Percentiles rank a stretch among this genome's conserved stretches.
Evolutionary conservation across 1,140 invertebrate species (phyloP).

Genomic region (Mamestra configurata): DNA sequence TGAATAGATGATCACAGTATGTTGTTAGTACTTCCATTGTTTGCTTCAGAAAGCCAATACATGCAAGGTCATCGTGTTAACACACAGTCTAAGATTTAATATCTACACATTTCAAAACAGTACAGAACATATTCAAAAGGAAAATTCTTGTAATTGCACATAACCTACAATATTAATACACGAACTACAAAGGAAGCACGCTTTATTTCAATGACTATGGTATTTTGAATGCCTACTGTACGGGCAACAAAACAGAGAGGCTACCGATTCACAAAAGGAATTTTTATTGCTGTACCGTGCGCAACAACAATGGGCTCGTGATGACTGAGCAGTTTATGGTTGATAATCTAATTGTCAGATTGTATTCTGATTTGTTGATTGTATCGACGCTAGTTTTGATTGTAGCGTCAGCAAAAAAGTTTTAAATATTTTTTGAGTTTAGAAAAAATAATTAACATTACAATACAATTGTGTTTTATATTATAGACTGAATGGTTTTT

Average conservation of each 20-base stretch:
- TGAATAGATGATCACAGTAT: neutral
- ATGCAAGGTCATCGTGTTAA: neutral
- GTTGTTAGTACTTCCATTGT: neutral
- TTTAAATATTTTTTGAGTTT: neutral
- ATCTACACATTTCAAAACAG: neutral
- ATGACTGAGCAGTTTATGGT: conserved; percentile 70
- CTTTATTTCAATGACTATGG: conserved; percentile 60
- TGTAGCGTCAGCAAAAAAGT: conserved; percentile 66
- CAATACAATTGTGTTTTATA: too few relatives aligned
- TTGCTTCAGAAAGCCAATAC: neutral
- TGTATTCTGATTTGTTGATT: conserved; percentile 79
- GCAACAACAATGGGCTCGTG: conserved; percentile 63
- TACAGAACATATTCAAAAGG: neutral
- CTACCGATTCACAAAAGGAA: conserved; percentile 59
- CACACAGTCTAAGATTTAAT: neutral
- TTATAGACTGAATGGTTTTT: too few relatives aligned
- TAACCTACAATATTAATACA: conserved; percentile 13
- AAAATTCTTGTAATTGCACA: conserved; percentile 14
- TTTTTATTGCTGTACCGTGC: conserved; percentile 57
- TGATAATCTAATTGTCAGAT: conserved; percentile 82
- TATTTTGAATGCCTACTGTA: conserved; percentile 55
- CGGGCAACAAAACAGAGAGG: conserved; percentile 54
- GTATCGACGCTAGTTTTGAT: conserved; percentile 62
- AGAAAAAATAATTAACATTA: neutral
- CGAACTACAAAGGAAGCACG: conserved; percentile 13